Conservation (phyloP, 2,888 invertebrate genomes). For the Carabus problematicus region DNA sequence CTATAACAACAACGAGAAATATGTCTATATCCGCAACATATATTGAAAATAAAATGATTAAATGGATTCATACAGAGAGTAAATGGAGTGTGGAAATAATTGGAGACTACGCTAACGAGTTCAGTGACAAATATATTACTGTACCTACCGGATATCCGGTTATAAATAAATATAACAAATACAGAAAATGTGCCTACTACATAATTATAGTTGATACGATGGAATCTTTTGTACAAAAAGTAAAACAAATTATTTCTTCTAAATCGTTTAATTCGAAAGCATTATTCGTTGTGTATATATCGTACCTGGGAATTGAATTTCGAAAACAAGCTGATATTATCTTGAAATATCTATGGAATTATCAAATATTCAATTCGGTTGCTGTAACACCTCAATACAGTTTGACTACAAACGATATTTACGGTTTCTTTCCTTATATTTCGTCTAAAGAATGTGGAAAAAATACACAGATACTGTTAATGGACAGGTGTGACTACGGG, state of each 20-base stretch:
- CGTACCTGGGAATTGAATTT: constrained; percentile 40
- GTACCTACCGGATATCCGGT: constrained; percentile 19
- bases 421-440: constrained; percentile 42
- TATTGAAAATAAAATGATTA: constrained; percentile 15
- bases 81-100: constrained; percentile 30
- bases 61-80: constrained; percentile 25
- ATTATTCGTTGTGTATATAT: constrained; percentile 27
- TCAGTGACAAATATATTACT: constrained; percentile 22
- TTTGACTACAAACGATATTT: constrained; percentile 43
- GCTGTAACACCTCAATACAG: constrained; percentile 42
- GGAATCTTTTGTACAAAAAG: constrained; percentile 32
- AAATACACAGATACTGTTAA: constrained; percentile 29
- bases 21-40: constrained; percentile 6
- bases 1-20: constrained; percentile 23
- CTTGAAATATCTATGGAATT: constrained; percentile 42
- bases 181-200: constrained; percentile 36
- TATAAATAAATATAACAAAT: constrained; percentile 25
- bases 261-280: constrained; percentile 41
- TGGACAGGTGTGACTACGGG: constrained; percentile 45
- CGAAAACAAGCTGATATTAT: constrained; percentile 34
- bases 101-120: constrained; percentile 5
- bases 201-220: constrained; percentile 43
- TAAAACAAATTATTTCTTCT: constrained; percentile 26
- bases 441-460: constrained; percentile 38
- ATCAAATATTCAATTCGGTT: constrained; percentile 43